phyloP scores from a whole-genome alignment of 2,113 vertebrate species.

The Setophaga coronata region DNA sequence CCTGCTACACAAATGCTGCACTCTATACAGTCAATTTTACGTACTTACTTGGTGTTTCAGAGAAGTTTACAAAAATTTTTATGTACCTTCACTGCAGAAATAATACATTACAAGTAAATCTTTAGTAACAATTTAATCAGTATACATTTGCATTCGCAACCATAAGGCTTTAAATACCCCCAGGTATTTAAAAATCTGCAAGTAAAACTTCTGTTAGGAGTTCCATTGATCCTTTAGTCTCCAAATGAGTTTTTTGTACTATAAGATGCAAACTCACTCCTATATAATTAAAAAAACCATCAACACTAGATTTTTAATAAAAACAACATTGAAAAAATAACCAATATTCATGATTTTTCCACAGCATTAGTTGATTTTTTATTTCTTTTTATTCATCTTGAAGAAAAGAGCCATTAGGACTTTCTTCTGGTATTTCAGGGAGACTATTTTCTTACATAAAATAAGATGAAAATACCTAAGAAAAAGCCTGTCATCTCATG shows the following conservation, averaged over 20 bases:
- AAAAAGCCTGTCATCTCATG: neutral
- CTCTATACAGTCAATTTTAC: neutral
- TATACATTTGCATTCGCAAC: neutral
- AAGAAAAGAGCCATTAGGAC: neutral
- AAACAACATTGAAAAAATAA: neutral
- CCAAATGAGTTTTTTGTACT: neutral
- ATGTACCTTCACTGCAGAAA: fast-evolving
- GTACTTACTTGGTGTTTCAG: neutral
- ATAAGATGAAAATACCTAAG: neutral
- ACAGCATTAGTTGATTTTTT: neutral
- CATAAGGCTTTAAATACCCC: neutral
- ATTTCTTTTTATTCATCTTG: neutral
- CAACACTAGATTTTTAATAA: neutral
- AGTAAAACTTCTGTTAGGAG: neutral
- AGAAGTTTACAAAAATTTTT: neutral
- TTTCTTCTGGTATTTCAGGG: neutral
- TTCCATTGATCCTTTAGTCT: neutral
- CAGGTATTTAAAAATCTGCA: neutral
- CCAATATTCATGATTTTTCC: neutral
- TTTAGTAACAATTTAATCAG: neutral
- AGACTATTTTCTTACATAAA: neutral
- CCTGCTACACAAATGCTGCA: neutral
- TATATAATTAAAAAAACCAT: neutral
- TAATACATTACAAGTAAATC: neutral
- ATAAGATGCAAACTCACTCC: neutral